Base-by-base conservation (phyloP, 2,113 vertebrate species). In the Hippocampus zosterae region DNA sequence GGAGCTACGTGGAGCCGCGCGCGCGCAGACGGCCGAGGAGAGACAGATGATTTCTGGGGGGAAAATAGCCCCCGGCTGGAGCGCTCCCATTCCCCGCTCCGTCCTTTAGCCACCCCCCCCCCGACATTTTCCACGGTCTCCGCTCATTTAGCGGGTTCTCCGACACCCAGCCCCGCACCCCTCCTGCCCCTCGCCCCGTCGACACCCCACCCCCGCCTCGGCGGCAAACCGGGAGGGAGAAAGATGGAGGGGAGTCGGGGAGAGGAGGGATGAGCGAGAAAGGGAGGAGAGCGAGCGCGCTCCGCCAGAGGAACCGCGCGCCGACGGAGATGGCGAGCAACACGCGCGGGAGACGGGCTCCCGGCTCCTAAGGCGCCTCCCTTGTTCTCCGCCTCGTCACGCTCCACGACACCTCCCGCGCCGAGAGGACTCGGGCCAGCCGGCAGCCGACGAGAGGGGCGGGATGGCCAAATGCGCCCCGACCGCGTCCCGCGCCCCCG, bases 231-330 rank as follows among this genome's bases (percentile, higher is more conserved):
- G 73, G 64, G 68, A 78, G 73, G 64, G 68, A 78, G 85, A 71
- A 77, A 67, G 73, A 79, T 72, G 76, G 78, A 81, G 76, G 78
- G 82, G 86, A 83, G 70, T 70, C 68, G 75, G 70, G 78, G 69
- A 77, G 55, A 29, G 73, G 73, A 77, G 82, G 70, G 79, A 82
- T 73, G 85, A 86, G 88, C 81, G 75, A 84, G 88, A 88, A 87
- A 85, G 78, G 87, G 77, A 82, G 75, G 77, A 73, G 79, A 88
- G 80, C 72, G 74, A 79, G 79, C 67, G 79, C 76, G 76, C 65
- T 81, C 78, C 78, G 82, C 85, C 75, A 80, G 79, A 76, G 75
- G 80, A 72, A 79, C 78, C 48, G 66, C 1, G 33, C 33, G 0
- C 6, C 33, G 62, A 82, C 67, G 77, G 73, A 81, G 79, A 76